Evolutionary conservation across 2,888 invertebrate species (phyloP).

Genomic region (Pherbina coryleti): DNA sequence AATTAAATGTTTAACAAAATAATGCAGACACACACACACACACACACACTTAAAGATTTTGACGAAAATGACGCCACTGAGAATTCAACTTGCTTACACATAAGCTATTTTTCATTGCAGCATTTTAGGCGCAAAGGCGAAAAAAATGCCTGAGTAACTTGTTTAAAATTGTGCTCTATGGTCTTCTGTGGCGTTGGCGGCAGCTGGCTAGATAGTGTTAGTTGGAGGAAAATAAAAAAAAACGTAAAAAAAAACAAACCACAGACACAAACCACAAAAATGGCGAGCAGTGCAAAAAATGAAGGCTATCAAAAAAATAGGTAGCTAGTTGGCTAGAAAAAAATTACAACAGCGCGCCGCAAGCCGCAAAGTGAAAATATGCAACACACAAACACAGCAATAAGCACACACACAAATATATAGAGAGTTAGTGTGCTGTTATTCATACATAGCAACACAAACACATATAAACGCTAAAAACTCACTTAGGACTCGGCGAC

Average conservation of each 20-base stretch:
- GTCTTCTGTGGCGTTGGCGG: background rate
- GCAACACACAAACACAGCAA: background rate
- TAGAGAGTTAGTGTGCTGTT: background rate
- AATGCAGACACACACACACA: no score
- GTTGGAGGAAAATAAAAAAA: background rate
- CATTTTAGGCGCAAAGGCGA: constrained; percentile 2
- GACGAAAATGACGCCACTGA: background rate
- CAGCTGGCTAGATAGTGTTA: background rate
- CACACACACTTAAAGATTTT: no score
- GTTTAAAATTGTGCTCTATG: background rate
- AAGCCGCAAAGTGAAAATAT: constrained; percentile 30
- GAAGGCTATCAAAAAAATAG: background rate
- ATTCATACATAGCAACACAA: background rate
- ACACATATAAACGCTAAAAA: background rate
- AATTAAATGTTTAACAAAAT: no score
- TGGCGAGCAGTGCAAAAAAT: background rate
- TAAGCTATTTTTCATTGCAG: background rate
- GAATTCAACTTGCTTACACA: background rate
- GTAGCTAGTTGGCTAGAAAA: background rate
- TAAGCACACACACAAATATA: background rate
- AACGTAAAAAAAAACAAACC: background rate
- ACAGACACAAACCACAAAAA: constrained; percentile 12
- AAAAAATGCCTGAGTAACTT: background rate
- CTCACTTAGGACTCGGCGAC: constrained; percentile 13
- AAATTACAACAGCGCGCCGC: background rate